Base-by-base conservation (phyloP, 53 echinoderm and acorn worm species). In the Arbacia lixula region DNA sequence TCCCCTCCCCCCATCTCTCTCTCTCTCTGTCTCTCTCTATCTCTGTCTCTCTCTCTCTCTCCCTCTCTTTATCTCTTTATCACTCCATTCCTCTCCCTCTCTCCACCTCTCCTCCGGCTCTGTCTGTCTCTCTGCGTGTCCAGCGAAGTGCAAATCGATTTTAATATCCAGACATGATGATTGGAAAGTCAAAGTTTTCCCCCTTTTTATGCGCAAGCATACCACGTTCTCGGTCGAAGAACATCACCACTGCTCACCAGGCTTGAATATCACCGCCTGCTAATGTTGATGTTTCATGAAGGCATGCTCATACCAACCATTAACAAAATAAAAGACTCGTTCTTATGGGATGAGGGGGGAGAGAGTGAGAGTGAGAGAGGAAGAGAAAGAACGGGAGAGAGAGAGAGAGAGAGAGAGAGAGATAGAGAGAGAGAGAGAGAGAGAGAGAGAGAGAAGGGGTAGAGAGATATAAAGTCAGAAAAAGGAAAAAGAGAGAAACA, bases 121-220 rank as follows among this genome's bases (percentile, higher is more conserved):
- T 10, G 8, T 46, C 14, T 46, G 49, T 14, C 14, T 10, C 49
- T 46, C 49, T 10, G 49, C 14, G 49, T 66, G 66, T 37, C 66
- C 36, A 38, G 20, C 14, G 38, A 66, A 66, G 66, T 36, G 38
- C 66, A 66, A 66, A 66, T 66, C 66, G 37, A 69, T 69, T 42
- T 42, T 27, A 33, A 62, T 33, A 26, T 26, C 30, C 9, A 29
- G 19, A 33, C 16, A 41, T 42, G 69, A 27, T 27, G 28, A 43
- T 19, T 69, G 22, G 8, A 42, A 69, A 69, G 26, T 26, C 69
- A 69, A 16, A 29, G 40, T 14, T 10, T 9, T 37, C 37, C n/a
- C n/a, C n/a, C n/a, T n/a, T n/a, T n/a, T n/a, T n/a, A n/a, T n/a
- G n/a, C n/a, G n/a, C n/a, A n/a, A n/a, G n/a, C n/a, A n/a, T n/a